Evolutionary conservation across 2,888 invertebrate genomes (phyloP).

Genomic region (Lymantria monacha): DNA sequence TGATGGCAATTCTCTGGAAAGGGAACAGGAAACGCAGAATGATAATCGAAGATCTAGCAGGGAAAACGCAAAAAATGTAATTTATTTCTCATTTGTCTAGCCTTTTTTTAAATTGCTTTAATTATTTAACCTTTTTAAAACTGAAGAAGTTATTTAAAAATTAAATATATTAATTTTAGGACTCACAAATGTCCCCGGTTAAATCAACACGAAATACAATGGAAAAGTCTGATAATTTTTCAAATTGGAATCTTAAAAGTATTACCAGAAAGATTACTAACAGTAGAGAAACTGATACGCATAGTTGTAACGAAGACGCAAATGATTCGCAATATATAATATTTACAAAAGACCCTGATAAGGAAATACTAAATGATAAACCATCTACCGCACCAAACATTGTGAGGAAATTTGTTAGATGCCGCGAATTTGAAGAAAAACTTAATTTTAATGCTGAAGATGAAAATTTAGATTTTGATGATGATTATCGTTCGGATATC

Average conservation of each 20-base stretch:
- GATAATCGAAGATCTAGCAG: neutral
- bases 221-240: neutral
- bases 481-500: conserved; percentile 16
- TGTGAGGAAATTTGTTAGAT: conserved; percentile 45
- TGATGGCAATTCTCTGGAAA: neutral
- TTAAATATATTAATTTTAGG: neutral
- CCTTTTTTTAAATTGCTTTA: too few relatives aligned
- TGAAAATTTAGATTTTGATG: neutral
- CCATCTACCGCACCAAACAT: conserved; percentile 32
- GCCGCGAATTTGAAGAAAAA: conserved; percentile 36
- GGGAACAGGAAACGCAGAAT: neutral
- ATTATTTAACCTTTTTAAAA: too few relatives aligned
- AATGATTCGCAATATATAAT: neutral
- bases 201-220: conserved; percentile 7
- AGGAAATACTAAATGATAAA: neutral
- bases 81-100: too few relatives aligned
- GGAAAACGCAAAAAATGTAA: neutral
- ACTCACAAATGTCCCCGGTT: neutral
- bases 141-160: neutral
- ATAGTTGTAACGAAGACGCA: neutral
- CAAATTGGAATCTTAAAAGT: conserved; percentile 7
- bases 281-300: neutral
- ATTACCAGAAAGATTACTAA: neutral
- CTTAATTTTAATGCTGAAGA: conserved; percentile 2
- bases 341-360: conserved; percentile 1